Base-by-base conservation (phyloP, 2,888 invertebrate genomes). In the Lordiphosa andalusiaca region DNA sequence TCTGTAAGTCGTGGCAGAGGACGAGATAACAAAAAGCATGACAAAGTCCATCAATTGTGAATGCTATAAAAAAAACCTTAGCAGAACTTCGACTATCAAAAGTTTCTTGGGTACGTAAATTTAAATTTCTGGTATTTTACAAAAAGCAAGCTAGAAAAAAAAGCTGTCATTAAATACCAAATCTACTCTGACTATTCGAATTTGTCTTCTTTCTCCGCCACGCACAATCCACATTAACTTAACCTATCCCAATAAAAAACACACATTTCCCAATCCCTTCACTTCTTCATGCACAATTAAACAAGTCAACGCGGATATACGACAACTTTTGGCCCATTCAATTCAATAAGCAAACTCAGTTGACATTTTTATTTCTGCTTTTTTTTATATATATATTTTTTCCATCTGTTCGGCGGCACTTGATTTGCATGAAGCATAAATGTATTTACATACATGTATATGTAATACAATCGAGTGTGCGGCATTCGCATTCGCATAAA, bases 371-470 rank as follows among this genome's bases (percentile, higher is more conserved):
- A 38, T 53, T 52, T 35, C 35, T 38, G 37, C 36, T 3, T 36
- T n/a, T 12, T 38, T n/a, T 12, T 38, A 3, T 10, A 35, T 25
- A n/a, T n/a, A n/a, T n/a, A n/a, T n/a, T n/a, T 42, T 38, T 57
- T 67, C 74, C 67, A 71, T 67, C 67, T 67, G 67, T 68, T 81
- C 73, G 84, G 68, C 73, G 84, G 68, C 69, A 73, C 60, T 66
- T 73, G 75, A 80, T 76, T 75, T 75, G 80, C 80, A 80, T 73
- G 68, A 52, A 70, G 80, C 73, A 63, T 61, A 51, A 75, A 70
- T 68, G 48, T 72, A 80, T 80, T 75, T 80, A 60, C 76, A 75
- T 75, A 75, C 49, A 49, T 9, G n/a, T 38, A 25, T 36, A 37
- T 19, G 19, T 3, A 37, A 7, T 12, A 36, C 21, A 37, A 37